Base-by-base conservation (phyloP, 37 sponge, comb jelly and placozoan genomes). In the Ephydatia muelleri region DNA sequence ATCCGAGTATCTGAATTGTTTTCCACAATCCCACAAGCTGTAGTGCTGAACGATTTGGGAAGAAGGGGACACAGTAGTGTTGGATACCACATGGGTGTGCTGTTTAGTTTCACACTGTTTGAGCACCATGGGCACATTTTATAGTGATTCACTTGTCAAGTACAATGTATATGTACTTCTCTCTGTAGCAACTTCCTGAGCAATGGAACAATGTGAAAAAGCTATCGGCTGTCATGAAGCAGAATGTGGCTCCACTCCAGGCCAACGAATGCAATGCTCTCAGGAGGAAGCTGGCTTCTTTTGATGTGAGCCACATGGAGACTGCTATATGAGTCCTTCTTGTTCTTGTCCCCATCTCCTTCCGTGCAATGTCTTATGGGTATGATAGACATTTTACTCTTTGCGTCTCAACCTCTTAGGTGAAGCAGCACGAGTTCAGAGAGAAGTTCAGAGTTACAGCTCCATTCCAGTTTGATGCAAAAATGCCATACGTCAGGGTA, bases 151-250 rank as follows among this genome's bases (percentile, higher is more conserved):
- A n/a, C n/a, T n/a, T n/a, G n/a, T n/a, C n/a, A n/a, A 28, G 31
- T 69, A 3, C 3, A 31, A 6, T 69, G 8, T 69, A 8, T 72
- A 1, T 1, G 13, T 82, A 2, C 36, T n/a, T 26, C 23, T 33
- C 3, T 13, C 34, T 77, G 22, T 88, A 98, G 92, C 95, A 97
- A 73, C 87, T 99, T 8, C 99, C 99, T 36, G 99, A 99, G 87
- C 92, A 95, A 74, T 99, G 99, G 99, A 95, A 93, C 73, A 87
- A 87, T 67, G 85, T 93, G 37, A 99, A 97, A 91, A 99, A 99
- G 78, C 86, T 85, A 71, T 78, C 96, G 25, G 91, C 93, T 14
- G 81, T 90, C 47, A 90, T 95, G 77, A 99, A 99, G 76, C 99
- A 99, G 66, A 83, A 88, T 38, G 99, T 99, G 0, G 97, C 95